Percentiles rank a stretch among this genome's conserved stretches.
Conservation (phyloP, 2,113 vertebrate genomes). For the Tringa solitaria region DNA sequence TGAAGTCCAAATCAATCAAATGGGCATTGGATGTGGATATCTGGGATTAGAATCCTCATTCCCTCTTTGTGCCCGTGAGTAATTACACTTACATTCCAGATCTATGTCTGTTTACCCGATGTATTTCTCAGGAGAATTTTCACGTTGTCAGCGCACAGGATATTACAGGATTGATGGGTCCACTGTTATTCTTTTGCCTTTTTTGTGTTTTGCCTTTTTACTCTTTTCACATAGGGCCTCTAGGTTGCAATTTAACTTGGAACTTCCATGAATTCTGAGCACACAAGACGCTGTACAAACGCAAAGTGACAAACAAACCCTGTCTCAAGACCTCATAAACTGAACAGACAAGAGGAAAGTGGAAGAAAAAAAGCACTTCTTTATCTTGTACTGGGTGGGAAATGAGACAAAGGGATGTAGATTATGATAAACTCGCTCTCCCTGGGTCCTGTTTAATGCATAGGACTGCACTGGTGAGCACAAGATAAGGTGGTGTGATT, state of each 20-base stretch:
- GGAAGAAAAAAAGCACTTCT: background rate
- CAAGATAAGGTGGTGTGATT: background rate
- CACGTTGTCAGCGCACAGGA: background rate
- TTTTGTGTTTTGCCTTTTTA: no score
- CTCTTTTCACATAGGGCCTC: background rate
- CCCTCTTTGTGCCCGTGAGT: background rate
- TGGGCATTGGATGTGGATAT: background rate
- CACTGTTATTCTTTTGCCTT: background rate
- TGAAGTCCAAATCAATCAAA: background rate
- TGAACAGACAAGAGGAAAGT: background rate
- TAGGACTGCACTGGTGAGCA: no score
- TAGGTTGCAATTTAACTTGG: background rate
- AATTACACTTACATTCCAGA: background rate
- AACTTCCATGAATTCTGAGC: background rate
- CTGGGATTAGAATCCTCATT: background rate
- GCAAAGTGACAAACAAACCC: background rate
- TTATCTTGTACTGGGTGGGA: background rate
- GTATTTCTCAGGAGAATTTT: background rate
- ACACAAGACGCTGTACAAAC: accelerated
- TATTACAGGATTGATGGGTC: background rate
- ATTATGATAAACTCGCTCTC: background rate
- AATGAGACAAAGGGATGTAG: background rate
- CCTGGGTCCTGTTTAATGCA: background rate
- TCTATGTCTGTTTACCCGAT: background rate
- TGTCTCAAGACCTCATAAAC: background rate